These are phyloP conservation scores for Lophura nycthemera DNA, from an alignment of 2,113 vertebrate genomes.

Conservation along the genomic window DNA sequence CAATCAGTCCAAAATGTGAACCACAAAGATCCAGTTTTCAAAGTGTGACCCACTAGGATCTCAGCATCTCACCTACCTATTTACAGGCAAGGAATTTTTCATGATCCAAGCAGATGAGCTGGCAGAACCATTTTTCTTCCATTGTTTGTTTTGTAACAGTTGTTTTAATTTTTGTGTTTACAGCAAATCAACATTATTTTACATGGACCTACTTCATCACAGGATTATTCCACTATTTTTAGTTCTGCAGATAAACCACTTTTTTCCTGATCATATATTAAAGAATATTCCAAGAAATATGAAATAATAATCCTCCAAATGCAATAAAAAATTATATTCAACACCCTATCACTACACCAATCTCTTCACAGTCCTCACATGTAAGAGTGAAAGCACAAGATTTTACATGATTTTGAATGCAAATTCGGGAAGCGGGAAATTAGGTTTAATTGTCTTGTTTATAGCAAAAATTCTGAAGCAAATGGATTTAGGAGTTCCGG, in stretches of 20 bases:
- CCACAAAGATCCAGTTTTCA: neutral
- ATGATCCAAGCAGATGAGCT: neutral
- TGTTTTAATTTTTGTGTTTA: neutral
- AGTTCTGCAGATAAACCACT: neutral
- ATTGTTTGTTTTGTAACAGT: neutral
- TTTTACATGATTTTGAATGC: neutral
- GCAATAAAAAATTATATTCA: neutral
- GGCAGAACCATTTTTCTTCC: neutral
- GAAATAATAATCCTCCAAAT: neutral
- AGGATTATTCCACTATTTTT: neutral
- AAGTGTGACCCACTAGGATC: neutral
- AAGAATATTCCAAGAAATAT: neutral
- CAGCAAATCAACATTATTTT: neutral
- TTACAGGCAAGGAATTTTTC: neutral
- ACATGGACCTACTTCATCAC: neutral
- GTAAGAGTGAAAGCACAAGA: neutral
- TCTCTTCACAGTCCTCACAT: neutral
- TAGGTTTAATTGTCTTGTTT: no score
- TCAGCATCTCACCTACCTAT: neutral
- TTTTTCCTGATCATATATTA: neutral
- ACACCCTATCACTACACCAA: accelerated
- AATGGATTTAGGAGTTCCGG: neutral
- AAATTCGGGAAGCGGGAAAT: no score
- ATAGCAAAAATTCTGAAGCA: no score
- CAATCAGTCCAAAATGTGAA: neutral